phyloP scores from a whole-genome alignment of 2,113 vertebrate species.

The Cyprinodon brontotheroides region DNA sequence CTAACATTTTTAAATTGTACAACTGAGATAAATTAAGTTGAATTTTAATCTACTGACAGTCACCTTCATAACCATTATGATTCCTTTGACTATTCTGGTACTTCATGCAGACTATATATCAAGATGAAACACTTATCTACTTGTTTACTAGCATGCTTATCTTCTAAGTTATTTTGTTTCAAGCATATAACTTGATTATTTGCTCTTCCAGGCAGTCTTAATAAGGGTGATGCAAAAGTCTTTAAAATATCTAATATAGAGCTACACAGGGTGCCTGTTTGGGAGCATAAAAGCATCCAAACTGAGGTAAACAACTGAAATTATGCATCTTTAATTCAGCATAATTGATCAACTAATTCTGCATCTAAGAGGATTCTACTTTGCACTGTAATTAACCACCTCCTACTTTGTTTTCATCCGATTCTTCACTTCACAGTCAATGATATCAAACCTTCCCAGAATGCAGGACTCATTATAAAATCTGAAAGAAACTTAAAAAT shows the following conservation, averaged over 20 bases:
- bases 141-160: neutral
- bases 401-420: slow-evolving; percentile 22
- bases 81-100: no score
- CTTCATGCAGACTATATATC: neutral
- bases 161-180: neutral
- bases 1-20: no score
- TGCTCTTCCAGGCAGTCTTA: slow-evolving; percentile 5
- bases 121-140: neutral
- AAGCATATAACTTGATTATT: slow-evolving; percentile 2
- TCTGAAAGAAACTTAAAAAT: no score
- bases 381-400: slow-evolving; percentile 53
- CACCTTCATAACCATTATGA: no score
- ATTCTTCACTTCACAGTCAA: slow-evolving; percentile 26
- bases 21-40: no score
- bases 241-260: slow-evolving; percentile 16
- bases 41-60: no score
- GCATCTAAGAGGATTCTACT: slow-evolving; percentile 34
- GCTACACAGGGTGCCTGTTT: neutral
- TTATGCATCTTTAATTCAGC: slow-evolving; percentile 37
- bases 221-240: slow-evolving; percentile 19
- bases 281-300: slow-evolving; percentile 23
- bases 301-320: slow-evolving; percentile 1
- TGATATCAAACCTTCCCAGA: slow-evolving; percentile 41
- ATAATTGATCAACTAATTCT: slow-evolving; percentile 42
- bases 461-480: slow-evolving; percentile 19